These are phyloP conservation scores for Chironex yamaguchii DNA, from an alignment of 30 jellyfish, hydroid and myxozoan genomes.

Conservation along the genomic window DNA sequence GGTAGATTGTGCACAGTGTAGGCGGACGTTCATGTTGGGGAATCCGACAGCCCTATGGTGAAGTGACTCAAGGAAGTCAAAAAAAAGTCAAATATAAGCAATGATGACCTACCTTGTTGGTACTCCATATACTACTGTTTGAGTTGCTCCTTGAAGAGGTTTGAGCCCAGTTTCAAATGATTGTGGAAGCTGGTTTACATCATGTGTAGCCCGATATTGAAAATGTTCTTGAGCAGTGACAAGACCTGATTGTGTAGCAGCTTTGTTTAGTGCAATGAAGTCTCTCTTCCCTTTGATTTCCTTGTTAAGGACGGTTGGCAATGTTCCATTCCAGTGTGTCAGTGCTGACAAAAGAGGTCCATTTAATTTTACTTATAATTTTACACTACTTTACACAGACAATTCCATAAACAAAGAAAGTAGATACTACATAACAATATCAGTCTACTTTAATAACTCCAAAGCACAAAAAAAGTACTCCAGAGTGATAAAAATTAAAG, in stretches of 20 bases:
- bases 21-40: no score
- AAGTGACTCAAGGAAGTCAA: no score
- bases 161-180: slow-evolving; percentile 29
- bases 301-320: not conserved
- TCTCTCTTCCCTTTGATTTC: slow-evolving; percentile 70
- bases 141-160: slow-evolving; percentile 75
- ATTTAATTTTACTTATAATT: not conserved
- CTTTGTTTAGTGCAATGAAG: slow-evolving; percentile 82
- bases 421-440: no score
- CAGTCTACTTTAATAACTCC: no score
- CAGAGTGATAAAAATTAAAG: no score
- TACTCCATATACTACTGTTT: slow-evolving; percentile 86
- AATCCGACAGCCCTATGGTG: no score
- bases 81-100: not conserved
- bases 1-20: no score
- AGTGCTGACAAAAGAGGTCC: slow-evolving; percentile 56
- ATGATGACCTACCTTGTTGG: slow-evolving; percentile 89
- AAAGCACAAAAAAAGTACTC: no score
- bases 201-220: slow-evolving; percentile 89
- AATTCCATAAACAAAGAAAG: no score
- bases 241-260: slow-evolving; percentile 95
- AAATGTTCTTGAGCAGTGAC: slow-evolving; percentile 91
- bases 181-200: slow-evolving; percentile 33
- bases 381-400: no score
- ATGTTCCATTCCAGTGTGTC: slow-evolving; percentile 66